A percentile compares a stretch with the other conserved stretches of the same genome.
Conservation (phyloP, 2,888 invertebrate species). For the Dryobotodes eremita region DNA sequence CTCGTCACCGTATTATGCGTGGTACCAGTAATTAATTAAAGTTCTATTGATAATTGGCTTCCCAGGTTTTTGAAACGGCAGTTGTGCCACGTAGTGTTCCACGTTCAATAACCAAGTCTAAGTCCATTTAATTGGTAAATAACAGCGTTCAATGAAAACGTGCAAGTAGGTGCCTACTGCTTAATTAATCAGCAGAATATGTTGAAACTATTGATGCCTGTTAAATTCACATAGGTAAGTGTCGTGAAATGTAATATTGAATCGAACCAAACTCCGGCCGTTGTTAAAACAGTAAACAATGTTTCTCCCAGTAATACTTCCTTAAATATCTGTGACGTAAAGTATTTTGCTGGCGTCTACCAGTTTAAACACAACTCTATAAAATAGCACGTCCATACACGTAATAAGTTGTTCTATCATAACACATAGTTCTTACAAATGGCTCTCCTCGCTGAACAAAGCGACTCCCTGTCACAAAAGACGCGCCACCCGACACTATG, state of each 20-base stretch:
- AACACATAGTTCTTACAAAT: neutral
- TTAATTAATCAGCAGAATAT: neutral
- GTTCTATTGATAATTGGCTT: neutral
- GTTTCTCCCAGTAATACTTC: no score
- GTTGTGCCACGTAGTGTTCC: neutral
- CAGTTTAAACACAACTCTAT: neutral
- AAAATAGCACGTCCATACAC: no score
- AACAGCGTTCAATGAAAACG: neutral
- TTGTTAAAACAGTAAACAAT: neutral
- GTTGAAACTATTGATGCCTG: neutral
- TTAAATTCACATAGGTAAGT: no score
- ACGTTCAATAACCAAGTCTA: neutral
- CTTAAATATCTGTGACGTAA: no score
- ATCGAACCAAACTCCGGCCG: neutral
- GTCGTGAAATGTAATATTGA: neutral
- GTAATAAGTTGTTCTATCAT: neutral
- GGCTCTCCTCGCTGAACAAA: conserved; percentile 31
- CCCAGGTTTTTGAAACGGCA: neutral
- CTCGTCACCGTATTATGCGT: neutral
- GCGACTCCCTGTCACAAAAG: conserved; percentile 19
- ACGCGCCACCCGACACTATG: neutral
- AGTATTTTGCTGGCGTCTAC: no score
- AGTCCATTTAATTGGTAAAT: neutral
- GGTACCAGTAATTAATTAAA: neutral
- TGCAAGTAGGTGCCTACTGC: neutral